These are phyloP conservation scores for Chloroceryle inda DNA, from an alignment of 2,797 vertebrate genomes.

Conservation along the genomic window DNA sequence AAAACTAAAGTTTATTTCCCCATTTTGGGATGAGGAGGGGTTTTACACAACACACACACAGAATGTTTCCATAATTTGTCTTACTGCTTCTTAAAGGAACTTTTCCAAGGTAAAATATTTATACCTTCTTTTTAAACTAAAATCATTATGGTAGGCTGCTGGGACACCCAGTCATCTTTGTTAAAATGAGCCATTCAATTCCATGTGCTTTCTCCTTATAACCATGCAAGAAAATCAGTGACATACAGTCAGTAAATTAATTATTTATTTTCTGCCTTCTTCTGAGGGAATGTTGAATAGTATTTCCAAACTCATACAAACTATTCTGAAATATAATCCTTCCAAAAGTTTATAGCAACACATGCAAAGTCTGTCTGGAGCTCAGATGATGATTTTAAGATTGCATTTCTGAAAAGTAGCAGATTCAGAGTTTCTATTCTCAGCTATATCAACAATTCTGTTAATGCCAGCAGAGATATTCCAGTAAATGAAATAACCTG, in stretches of 20 bases:
- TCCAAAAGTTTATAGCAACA: conserved; percentile 57
- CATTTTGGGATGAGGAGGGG: conserved; percentile 44
- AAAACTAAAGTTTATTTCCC: conserved; percentile 61
- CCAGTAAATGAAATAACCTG: conserved; percentile 22
- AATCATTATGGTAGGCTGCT: not conserved
- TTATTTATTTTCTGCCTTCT: not conserved
- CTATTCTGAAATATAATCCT: conserved; percentile 50
- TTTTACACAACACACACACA: conserved; percentile 40
- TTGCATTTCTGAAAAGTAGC: conserved; percentile 8
- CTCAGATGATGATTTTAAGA: conserved; percentile 19
- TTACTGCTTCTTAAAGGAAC: conserved; percentile 31
- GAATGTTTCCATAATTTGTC: conserved; percentile 44
- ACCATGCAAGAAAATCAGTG: not conserved
- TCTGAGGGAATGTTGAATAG: not conserved
- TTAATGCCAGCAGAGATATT: not conserved
- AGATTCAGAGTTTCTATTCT: not conserved
- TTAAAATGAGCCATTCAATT: not conserved
- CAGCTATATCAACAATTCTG: conserved; percentile 20
- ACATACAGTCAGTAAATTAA: not conserved
- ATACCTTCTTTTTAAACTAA: conserved; percentile 49
- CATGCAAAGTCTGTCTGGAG: not conserved
- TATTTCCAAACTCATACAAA: conserved; percentile 37
- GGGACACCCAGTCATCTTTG: not conserved
- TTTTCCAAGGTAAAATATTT: conserved; percentile 59
- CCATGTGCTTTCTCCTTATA: not conserved